Conservation (phyloP, 2,888 invertebrate genomes). For the Adineta ricciae region DNA sequence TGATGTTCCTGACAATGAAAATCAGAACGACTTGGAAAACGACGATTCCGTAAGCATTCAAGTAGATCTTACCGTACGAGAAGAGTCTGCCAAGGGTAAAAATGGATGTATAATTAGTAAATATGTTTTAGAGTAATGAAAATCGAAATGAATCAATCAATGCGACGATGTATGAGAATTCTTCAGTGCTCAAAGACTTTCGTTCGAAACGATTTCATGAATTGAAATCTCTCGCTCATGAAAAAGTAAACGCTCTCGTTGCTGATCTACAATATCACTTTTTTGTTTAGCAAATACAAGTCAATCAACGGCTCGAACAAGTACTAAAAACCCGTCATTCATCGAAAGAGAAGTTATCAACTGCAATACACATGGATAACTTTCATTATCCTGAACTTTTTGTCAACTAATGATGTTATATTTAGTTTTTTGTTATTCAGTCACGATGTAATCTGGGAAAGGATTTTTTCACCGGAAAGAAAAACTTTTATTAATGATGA, state of each 20-base stretch:
- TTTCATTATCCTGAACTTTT: neutral
- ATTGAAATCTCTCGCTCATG: neutral
- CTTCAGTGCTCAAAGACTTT: neutral
- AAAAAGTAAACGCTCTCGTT: too few species aligned
- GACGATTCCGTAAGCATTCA: neutral
- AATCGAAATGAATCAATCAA: neutral
- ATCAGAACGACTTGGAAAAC: neutral
- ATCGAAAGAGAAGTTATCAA: neutral
- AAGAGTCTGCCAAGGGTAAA: neutral
- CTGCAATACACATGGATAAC: neutral
- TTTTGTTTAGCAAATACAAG: neutral
- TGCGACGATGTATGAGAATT: neutral
- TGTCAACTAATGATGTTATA: neutral
- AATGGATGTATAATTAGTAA: too few species aligned
- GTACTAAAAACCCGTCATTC: neutral
- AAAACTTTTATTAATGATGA: too few species aligned
- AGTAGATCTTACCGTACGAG: neutral
- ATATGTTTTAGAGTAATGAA: neutral
- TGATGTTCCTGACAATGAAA: neutral
- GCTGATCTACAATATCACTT: too few species aligned
- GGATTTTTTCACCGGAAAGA: too few species aligned
- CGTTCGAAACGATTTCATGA: neutral
- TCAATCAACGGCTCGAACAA: neutral
- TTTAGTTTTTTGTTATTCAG: too few species aligned
- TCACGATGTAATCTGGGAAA: too few species aligned